Evolutionary conservation across 2,888 invertebrate species (phyloP).

Genomic region (Drosophila paranaensis): DNA sequence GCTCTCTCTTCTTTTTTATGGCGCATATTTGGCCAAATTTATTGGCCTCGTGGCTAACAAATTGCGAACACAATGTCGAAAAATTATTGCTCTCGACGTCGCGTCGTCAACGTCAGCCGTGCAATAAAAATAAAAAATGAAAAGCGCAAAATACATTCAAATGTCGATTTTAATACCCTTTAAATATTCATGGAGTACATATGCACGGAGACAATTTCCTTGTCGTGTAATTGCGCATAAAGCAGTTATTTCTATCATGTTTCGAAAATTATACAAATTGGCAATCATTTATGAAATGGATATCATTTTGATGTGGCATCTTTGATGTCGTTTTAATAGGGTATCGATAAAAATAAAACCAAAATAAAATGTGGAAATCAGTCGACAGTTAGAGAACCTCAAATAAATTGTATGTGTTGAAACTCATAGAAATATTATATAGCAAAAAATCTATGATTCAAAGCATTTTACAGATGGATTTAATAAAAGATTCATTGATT

Average conservation of each 20-base stretch:
- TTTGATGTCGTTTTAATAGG: conserved; percentile 18
- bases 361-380: too few relatives aligned
- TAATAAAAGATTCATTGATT: neutral
- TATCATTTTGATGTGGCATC: too few relatives aligned
- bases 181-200: neutral
- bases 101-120: conserved; percentile 40
- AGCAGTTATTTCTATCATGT: neutral
- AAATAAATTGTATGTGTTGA: neutral
- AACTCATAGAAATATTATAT: neutral
- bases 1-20: conserved; percentile 49
- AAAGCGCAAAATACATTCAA: neutral
- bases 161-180: conserved; percentile 12
- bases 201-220: neutral
- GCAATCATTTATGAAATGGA: neutral
- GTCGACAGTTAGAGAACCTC: neutral
- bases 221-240: neutral
- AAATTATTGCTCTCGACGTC: conserved; percentile 61
- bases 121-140: conserved; percentile 62
- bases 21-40: conserved; percentile 69
- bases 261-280: neutral
- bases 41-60: conserved; percentile 73
- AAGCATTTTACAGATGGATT: neutral
- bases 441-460: neutral
- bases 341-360: conserved; percentile 27
- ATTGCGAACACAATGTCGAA: conserved; percentile 72